phyloP scores from a whole-genome alignment of 2,888 invertebrate genomes.

The Diaphora mendica region DNA sequence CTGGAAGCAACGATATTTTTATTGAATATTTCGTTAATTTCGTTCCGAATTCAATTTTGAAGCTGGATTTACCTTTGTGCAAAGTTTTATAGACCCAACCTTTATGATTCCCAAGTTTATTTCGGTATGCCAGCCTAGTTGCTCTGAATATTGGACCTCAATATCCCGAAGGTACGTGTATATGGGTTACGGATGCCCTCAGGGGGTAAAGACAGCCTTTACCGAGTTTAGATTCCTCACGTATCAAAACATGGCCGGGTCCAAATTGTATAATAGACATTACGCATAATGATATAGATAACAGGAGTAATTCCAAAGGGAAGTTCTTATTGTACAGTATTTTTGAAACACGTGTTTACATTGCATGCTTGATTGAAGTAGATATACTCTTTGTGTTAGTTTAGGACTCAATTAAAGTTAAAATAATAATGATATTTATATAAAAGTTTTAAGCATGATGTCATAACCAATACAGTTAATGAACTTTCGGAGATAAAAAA shows the following conservation, averaged over 20 bases:
- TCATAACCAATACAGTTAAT: neutral
- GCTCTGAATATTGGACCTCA: slow-evolving; percentile 35
- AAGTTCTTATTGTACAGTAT: neutral
- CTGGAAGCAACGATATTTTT: neutral
- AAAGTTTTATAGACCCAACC: slow-evolving; percentile 40
- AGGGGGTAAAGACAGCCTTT: slow-evolving; percentile 27
- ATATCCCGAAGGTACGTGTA: slow-evolving; percentile 35
- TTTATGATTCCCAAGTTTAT: slow-evolving; percentile 45
- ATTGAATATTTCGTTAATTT: slow-evolving; percentile 11
- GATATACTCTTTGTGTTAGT: neutral
- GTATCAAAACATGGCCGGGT: slow-evolving; percentile 27
- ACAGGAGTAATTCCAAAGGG: neutral
- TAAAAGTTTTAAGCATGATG: neutral
- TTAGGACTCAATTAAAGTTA: neutral
- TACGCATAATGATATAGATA: neutral
- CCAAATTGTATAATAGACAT: slow-evolving; percentile 26
- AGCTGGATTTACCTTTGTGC: slow-evolving; percentile 31
- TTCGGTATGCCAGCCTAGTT: slow-evolving; percentile 28
- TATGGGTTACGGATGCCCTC: slow-evolving; percentile 37
- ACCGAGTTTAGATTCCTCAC: slow-evolving; percentile 27
- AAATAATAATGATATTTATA: neutral
- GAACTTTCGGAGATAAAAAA: neutral
- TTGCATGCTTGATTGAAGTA: neutral
- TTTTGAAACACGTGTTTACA: neutral
- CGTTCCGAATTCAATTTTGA: slow-evolving; percentile 21